Base-by-base conservation (phyloP, 1,140 invertebrate species). In the Ephestia elutella region DNA sequence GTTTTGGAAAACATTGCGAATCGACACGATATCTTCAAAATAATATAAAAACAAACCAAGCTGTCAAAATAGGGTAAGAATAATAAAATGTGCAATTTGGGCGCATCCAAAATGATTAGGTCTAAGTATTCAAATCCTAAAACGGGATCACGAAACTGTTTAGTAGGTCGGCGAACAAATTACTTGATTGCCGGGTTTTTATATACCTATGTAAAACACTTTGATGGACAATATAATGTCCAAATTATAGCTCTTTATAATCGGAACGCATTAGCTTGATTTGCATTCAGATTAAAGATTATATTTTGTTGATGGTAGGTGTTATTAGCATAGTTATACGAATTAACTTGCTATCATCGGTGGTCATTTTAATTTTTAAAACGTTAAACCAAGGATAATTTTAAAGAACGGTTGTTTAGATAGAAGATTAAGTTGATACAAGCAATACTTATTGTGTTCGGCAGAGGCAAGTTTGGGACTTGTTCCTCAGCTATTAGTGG, bases 201-300 rank as follows among this genome's bases (percentile, higher is more conserved):
- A 82, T 85, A 82, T 75, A 75, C 75, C 75, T 82, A 86, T 85
- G 80, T 87, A 78, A 85, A 87, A 87, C 82, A 80, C 70, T 74
- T 78, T 87, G 82, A 85, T 80, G 82, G 84, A 87, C 84, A 85
- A 84, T 85, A 84, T 87, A 87, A 87, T 87, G 74, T 70, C 77
- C 67, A 81, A 87, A 87, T 86, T 84, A 87, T 81, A 85, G 75
- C 75, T 81, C 71, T 77, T 80, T 79, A 82, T 85, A 84, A 87
- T 84, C 77, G 80, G 73, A 84, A 80, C 84, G 78, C 79, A 87
- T 87, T 87, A 87, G 81, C 71, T 80, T 83, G 83, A 86, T 87
- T 85, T 84, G 82, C 84, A 85, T 87, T 73, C 76, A 85, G 79
- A 87, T 87, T 85, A 87, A 87, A 84, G 75, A 87, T 87, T 85